These are phyloP conservation scores for Cichladusa arquata DNA, from an alignment of 2,113 vertebrate genomes.

Conservation along the genomic window DNA sequence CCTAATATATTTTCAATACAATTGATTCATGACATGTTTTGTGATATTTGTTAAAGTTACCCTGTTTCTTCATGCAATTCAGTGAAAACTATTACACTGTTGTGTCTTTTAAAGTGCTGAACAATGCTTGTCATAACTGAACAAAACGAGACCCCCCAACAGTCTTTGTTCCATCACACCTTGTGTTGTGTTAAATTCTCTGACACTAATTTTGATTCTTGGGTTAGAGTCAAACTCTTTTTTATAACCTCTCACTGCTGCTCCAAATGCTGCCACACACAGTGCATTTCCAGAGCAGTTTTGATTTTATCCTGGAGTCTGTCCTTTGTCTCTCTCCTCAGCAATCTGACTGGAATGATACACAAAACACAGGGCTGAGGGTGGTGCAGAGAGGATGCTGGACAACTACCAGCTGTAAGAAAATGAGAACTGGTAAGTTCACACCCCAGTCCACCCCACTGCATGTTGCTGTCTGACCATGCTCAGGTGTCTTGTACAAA, in stretches of 20 bases:
- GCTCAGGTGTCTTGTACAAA: background rate
- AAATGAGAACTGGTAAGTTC: background rate
- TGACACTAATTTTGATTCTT: background rate
- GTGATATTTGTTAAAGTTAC: conserved; percentile 45
- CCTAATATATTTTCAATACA: conserved; percentile 75
- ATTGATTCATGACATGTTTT: conserved; percentile 70
- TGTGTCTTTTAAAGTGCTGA: conserved; percentile 28
- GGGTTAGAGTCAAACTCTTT: background rate
- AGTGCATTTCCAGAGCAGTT: background rate
- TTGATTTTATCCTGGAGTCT: background rate
- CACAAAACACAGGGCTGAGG: background rate
- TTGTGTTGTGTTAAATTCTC: background rate
- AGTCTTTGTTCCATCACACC: background rate
- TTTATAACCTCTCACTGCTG: background rate
- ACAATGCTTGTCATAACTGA: conserved; percentile 24
- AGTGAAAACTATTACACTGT: background rate
- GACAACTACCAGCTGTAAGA: background rate
- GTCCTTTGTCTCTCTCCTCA: background rate
- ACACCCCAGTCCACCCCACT: background rate
- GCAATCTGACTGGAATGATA: background rate
- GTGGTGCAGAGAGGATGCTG: background rate
- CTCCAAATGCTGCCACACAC: background rate
- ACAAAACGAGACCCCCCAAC: background rate
- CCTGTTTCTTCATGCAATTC: background rate
- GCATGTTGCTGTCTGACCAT: background rate